These are phyloP conservation scores for Podarcis lilfordi DNA, from an alignment of 2,797 vertebrate species.

Conservation along the genomic window DNA sequence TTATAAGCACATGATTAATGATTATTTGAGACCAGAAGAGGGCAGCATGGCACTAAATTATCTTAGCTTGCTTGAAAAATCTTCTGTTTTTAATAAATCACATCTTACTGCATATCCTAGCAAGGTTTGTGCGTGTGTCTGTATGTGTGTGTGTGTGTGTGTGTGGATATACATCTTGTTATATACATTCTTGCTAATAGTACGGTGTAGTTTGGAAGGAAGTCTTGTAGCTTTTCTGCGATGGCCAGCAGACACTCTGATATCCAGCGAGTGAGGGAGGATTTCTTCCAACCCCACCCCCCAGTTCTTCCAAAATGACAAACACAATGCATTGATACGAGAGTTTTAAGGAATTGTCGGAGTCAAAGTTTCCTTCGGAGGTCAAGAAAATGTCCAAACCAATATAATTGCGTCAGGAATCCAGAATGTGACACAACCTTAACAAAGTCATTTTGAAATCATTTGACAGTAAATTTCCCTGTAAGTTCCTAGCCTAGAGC, in stretches of 20 bases:
- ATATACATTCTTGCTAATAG: neutral
- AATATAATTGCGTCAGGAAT: slow-evolving; percentile 78
- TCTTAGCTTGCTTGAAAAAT: accelerated
- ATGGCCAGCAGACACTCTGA: neutral
- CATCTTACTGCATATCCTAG: slow-evolving; percentile 41
- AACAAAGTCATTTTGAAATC: slow-evolving; percentile 82
- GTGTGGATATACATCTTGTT: neutral
- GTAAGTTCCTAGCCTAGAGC: slow-evolving; percentile 77
- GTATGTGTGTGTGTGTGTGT: neutral
- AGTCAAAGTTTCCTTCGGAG: slow-evolving; percentile 72
- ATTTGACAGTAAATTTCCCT: slow-evolving; percentile 80
- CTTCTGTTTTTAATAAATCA: slow-evolving; percentile 32
- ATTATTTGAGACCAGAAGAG: slow-evolving; percentile 69
- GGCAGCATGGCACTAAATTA: slow-evolving; percentile 73
- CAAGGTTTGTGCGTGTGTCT: slow-evolving; percentile 20
- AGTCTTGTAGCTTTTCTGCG: neutral
- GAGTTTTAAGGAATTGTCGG: slow-evolving; percentile 57
- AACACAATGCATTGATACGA: slow-evolving; percentile 40
- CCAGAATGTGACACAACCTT: slow-evolving; percentile 79
- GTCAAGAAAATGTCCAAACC: slow-evolving; percentile 76
- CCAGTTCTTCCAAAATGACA: slow-evolving; percentile 33
- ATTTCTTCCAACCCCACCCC: neutral
- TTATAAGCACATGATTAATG: slow-evolving; percentile 39
- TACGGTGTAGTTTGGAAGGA: neutral
- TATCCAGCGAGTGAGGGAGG: neutral